Percentiles rank a stretch among this genome's conserved stretches.
Evolutionary conservation across 2,797 vertebrate species (phyloP).

Genomic region (Arnoldichthys spilopterus): DNA sequence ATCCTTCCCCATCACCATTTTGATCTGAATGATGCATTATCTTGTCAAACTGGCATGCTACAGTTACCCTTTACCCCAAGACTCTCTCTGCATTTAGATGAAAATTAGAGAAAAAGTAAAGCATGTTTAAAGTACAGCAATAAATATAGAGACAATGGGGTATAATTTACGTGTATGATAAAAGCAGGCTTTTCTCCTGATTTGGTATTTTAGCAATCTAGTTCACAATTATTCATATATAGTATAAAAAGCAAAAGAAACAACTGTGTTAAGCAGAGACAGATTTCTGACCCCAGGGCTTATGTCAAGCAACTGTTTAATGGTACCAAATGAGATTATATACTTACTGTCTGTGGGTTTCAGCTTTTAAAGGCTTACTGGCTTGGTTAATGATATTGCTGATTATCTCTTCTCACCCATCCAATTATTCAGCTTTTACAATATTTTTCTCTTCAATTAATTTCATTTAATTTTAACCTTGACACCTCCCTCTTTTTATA

Average conservation of each 20-base stretch:
- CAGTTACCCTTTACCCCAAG: too few species aligned
- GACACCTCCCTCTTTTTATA: too few species aligned
- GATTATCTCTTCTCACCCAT: constrained; percentile 71
- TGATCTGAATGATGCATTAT: too few species aligned
- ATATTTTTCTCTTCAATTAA: constrained; percentile 55
- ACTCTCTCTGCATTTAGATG: too few species aligned
- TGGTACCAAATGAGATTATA: constrained; percentile 89
- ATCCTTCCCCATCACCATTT: too few species aligned
- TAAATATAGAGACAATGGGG: too few species aligned
- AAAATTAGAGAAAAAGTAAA: too few species aligned
- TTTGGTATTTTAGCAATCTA: not conserved
- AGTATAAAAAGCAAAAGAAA: not conserved
- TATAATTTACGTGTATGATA: too few species aligned
- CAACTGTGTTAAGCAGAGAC: constrained; percentile 54
- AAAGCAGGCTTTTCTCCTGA: too few species aligned
- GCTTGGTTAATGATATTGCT: constrained; percentile 88
- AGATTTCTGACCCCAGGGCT: constrained; percentile 67
- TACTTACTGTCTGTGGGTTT: constrained; percentile 88
- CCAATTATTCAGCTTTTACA: constrained; percentile 75
- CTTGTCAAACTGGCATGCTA: too few species aligned
- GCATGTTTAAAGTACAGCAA: too few species aligned
- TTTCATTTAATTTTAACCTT: too few species aligned
- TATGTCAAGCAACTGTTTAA: constrained; percentile 76
- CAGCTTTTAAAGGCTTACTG: constrained; percentile 90
- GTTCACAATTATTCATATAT: not conserved